phyloP scores from a whole-genome alignment of 2,797 vertebrate genomes.

The Pitangus sulphuratus region DNA sequence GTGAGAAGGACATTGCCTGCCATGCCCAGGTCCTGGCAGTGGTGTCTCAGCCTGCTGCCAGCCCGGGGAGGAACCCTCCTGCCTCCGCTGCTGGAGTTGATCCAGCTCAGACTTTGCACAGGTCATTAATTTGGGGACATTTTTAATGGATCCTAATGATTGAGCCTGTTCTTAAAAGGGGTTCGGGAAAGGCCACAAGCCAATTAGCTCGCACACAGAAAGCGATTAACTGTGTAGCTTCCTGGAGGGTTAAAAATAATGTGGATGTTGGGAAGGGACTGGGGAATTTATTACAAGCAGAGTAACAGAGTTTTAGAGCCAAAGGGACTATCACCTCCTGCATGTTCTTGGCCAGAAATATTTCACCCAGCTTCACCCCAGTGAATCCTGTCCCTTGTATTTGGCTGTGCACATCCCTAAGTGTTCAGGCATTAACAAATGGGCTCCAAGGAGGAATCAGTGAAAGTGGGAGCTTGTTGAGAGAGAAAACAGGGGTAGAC shows the following conservation, averaged over 20 bases:
- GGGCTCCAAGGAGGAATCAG: background rate
- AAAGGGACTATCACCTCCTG: background rate
- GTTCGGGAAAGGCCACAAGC: slow-evolving; percentile 1
- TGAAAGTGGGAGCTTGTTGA: background rate
- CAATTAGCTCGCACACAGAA: slow-evolving; percentile 49
- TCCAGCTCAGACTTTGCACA: slow-evolving; percentile 27
- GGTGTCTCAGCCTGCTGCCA: background rate
- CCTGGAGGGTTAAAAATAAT: slow-evolving; percentile 10
- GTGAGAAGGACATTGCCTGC: background rate
- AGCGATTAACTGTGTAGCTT: slow-evolving; percentile 51
- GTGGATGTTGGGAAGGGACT: background rate
- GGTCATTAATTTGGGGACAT: slow-evolving; percentile 50
- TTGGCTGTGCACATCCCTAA: background rate
- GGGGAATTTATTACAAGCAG: background rate
- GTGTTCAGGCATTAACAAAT: background rate
- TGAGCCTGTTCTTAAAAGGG: slow-evolving; percentile 51
- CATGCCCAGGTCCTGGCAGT: background rate
- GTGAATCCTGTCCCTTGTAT: background rate
- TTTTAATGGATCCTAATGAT: slow-evolving; percentile 61
- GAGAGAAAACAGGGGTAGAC: background rate
- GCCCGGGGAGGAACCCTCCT: background rate
- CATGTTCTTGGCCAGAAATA: background rate
- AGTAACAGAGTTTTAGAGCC: background rate
- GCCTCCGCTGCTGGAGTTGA: background rate
- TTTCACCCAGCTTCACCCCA: background rate